A percentile compares a stretch with the other conserved stretches of the same genome.
Evolutionary conservation across 2,797 vertebrate species (phyloP).

Genomic region (Phrynocephalus forsythii): DNA sequence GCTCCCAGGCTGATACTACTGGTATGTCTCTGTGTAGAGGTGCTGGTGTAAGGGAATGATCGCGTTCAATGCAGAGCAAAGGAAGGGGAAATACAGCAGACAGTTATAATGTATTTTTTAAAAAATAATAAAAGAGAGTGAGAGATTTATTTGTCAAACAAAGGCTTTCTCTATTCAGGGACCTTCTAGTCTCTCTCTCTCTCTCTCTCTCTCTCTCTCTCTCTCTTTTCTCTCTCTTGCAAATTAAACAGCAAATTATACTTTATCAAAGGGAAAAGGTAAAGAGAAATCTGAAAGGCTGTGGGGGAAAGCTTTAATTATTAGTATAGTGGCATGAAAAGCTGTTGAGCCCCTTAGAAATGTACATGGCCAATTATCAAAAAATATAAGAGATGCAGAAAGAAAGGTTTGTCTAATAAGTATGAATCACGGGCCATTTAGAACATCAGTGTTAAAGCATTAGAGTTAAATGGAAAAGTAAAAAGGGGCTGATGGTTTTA

Average conservation of each 20-base stretch:
- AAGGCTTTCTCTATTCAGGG: conserved; percentile 42
- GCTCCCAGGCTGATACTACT: neutral
- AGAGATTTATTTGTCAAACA: conserved; percentile 54
- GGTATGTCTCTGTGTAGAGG: neutral
- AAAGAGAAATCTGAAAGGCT: conserved; percentile 73
- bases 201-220: neutral
- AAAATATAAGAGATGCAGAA: conserved; percentile 76
- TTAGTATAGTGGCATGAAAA: conserved; percentile 72
- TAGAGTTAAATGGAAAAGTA: conserved; percentile 78
- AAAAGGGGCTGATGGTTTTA: conserved; percentile 76
- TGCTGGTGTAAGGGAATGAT: conserved; percentile 2
- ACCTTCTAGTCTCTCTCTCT: conserved; percentile 28
- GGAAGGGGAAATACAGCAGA: conserved; percentile 37
- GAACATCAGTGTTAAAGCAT: conserved; percentile 78
- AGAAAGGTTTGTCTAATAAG: conserved; percentile 79
- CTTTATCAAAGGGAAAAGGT: conserved; percentile 72
- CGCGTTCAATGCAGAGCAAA: conserved; percentile 12
- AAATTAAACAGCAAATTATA: conserved; percentile 74
- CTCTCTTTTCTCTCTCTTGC: neutral
- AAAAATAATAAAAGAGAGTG: conserved; percentile 24
- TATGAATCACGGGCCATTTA: conserved; percentile 74
- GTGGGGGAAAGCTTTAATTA: conserved; percentile 74
- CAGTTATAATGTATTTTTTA: conserved; percentile 25
- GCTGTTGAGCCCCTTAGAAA: conserved; percentile 77
- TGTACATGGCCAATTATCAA: conserved; percentile 77